Percentiles rank a stretch among this genome's conserved stretches.
Conservation (phyloP, 2,797 vertebrate genomes). For the Anabacerthia variegaticeps region DNA sequence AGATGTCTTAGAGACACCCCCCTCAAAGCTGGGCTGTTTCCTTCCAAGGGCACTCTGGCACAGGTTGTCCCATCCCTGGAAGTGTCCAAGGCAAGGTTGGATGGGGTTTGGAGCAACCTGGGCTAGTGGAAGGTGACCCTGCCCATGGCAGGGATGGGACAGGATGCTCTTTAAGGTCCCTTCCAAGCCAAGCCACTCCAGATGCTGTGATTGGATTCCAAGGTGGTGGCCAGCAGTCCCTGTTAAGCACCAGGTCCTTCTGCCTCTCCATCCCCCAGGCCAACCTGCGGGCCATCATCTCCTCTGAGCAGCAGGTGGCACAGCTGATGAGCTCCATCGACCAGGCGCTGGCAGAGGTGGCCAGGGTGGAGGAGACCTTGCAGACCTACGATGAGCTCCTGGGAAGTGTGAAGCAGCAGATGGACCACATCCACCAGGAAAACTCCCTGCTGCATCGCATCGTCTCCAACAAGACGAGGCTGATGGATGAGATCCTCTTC, state of each 20-base stretch:
- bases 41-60: neutral
- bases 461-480: neutral
- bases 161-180: neutral
- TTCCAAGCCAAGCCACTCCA: no score
- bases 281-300: slow-evolving; percentile 36
- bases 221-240: neutral
- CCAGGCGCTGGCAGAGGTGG: slow-evolving; percentile 35
- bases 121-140: no score
- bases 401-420: slow-evolving; percentile 47
- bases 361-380: slow-evolving; percentile 47
- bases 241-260: neutral
- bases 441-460: slow-evolving; percentile 32
- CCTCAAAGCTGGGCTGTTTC: neutral
- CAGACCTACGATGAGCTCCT: slow-evolving; percentile 1
- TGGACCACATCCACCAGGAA: slow-evolving; percentile 46
- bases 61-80: neutral
- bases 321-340: slow-evolving; percentile 30
- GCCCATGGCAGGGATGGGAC: neutral
- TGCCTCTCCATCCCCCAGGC: neutral
- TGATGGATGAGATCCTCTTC: slow-evolving; percentile 49
- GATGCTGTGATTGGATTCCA: neutral
- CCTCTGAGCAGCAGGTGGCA: slow-evolving; percentile 26
- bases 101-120: no score
- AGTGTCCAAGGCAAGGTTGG: neutral
- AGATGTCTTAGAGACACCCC: fast-evolving